Conservation (phyloP, 2,113 vertebrate species). For the Pomatostomus ruficeps region DNA sequence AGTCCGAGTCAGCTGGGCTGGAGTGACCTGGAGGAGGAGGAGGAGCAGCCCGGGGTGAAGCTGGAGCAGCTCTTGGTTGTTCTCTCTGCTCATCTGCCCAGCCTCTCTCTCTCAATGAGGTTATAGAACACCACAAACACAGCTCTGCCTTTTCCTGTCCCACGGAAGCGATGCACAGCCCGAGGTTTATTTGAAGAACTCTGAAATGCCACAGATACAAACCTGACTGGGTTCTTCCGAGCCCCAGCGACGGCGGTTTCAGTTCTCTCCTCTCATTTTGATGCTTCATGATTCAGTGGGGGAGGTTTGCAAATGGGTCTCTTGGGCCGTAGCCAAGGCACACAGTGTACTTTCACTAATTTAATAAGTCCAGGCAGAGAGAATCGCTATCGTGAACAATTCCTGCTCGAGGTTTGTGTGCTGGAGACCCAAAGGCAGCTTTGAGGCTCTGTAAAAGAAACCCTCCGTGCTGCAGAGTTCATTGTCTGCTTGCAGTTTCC, state of each 20-base stretch:
- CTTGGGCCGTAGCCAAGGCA: slow-evolving; percentile 1
- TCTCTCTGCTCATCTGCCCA: neutral
- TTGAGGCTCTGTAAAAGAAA: neutral
- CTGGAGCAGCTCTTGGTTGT: neutral
- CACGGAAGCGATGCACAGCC: neutral
- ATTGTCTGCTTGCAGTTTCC: neutral
- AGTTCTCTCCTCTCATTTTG: neutral
- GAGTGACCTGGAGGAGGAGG: neutral
- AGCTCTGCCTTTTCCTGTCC: neutral
- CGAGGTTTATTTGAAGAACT: neutral
- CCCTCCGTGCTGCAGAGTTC: neutral
- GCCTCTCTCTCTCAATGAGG: neutral
- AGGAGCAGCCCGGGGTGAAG: neutral
- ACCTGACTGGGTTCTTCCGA: neutral
- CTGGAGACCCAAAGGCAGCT: neutral
- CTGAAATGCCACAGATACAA: neutral
- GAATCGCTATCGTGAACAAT: neutral
- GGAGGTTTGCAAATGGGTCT: neutral
- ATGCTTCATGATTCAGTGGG: neutral
- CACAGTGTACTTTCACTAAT: neutral
- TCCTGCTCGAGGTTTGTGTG: neutral
- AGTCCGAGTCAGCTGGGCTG: neutral
- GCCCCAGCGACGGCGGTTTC: neutral
- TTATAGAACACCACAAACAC: neutral
- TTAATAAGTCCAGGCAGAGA: neutral